Conservation (phyloP, 2,888 invertebrate species). For the Keiferia lycopersicella region DNA sequence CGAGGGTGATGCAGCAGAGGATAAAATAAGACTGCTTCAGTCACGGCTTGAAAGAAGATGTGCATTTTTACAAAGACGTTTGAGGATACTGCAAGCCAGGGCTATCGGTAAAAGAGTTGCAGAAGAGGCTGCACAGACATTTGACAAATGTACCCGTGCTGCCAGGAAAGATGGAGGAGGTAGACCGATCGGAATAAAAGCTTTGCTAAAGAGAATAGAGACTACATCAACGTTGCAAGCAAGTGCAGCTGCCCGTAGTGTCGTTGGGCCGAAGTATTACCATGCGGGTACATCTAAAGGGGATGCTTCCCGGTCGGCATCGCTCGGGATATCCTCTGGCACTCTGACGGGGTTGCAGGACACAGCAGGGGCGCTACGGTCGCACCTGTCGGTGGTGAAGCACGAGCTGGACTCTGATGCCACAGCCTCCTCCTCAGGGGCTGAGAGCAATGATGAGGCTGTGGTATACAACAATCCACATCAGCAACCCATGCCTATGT, state of each 20-base stretch:
- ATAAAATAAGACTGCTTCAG: constrained; percentile 79
- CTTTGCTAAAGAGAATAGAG: constrained; percentile 69
- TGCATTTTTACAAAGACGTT: constrained; percentile 86
- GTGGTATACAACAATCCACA: constrained; percentile 88
- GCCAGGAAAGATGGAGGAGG: constrained; percentile 82
- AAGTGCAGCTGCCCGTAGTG: constrained; percentile 63
- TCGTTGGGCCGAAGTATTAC: constrained; percentile 67
- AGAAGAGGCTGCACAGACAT: constrained; percentile 85
- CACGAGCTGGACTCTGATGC: constrained; percentile 94
- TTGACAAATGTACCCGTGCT: constrained; percentile 88
- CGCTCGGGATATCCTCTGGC: constrained; percentile 80
- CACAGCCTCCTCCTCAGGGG: constrained; percentile 96
- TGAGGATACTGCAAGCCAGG: constrained; percentile 88
- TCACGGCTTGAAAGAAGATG: constrained; percentile 85
- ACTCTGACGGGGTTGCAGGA: constrained; percentile 86
- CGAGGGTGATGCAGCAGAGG: constrained; percentile 76
- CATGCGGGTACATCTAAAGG: constrained; percentile 85
- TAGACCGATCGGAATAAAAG: constrained; percentile 68
- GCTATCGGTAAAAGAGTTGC: constrained; percentile 89
- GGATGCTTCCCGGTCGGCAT: constrained; percentile 87
- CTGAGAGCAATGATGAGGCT: constrained; percentile 96
- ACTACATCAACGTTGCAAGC: constrained; percentile 71
- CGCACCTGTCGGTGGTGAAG: constrained; percentile 88
- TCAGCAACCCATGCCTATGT: constrained; percentile 90
- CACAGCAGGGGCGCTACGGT: constrained; percentile 86